Evolutionary conservation across 92 coral and sea anemone species (phyloP).

Genomic region (Siderastrea radians): DNA sequence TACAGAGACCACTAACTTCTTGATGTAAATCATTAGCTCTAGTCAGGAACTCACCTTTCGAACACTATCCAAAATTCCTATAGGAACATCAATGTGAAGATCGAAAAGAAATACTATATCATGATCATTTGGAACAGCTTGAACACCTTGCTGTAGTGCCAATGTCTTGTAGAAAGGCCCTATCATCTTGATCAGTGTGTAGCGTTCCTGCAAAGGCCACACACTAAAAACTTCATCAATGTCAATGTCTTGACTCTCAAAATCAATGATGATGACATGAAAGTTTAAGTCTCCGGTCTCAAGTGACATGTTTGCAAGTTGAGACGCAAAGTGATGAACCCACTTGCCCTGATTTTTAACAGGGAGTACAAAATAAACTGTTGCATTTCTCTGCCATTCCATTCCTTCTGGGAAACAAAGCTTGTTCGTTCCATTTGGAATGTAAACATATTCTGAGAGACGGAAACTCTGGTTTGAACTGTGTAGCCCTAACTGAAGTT

Average conservation of each 20-base stretch:
- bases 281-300: constrained; percentile 50
- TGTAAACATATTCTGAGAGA: constrained; percentile 43
- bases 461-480: constrained; percentile 45
- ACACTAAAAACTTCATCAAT: constrained; percentile 15
- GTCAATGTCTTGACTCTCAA: constrained; percentile 64
- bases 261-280: constrained; percentile 61
- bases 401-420: constrained; percentile 52
- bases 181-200: constrained; percentile 55
- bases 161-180: constrained; percentile 73
- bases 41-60: constrained; percentile 49
- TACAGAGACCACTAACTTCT: too few relatives aligned
- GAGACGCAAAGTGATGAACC: constrained; percentile 66
- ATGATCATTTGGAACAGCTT: constrained; percentile 41
- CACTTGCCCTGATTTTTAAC: constrained; percentile 77
- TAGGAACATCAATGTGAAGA: constrained; percentile 70
- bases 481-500: constrained; percentile 37
- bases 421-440: constrained; percentile 1
- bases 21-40: neutral
- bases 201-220: constrained; percentile 11
- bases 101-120: constrained; percentile 67
- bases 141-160: constrained; percentile 62
- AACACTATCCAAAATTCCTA: constrained; percentile 58
- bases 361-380: constrained; percentile 66
- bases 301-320: constrained; percentile 41
- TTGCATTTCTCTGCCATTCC: constrained; percentile 61